Evolutionary conservation across 2,113 vertebrate genomes (phyloP), one percentile per base, ranked within the genome.

Genomic region (Anser brachyrhynchus): DNA sequence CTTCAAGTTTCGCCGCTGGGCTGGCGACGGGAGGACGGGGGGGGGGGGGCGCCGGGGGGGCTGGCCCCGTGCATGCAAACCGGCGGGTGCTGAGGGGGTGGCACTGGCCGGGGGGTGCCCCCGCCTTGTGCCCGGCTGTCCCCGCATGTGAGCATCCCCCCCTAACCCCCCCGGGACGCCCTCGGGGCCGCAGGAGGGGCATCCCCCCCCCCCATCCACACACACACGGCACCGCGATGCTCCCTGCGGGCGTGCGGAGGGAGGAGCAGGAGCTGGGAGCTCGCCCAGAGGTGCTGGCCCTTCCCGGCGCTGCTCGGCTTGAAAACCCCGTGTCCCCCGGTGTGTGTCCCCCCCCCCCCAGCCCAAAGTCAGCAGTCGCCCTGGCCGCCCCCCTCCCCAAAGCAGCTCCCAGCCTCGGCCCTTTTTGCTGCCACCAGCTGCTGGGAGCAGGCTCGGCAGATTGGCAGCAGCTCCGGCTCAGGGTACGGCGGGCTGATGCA

Each of bases 141-240:
- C 5, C 52, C 2, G 28, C 6, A 46, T 46, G 44, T 46, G 65
- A 49, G 46, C 41, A 59, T 26, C 44, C 35, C 33, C 74, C 28
- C 25, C 7, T 20, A 20, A 71, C 43, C 13, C 59, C 87, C 21
- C 11, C 55, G 17, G 4, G 46, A 10, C 46, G 5, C 46, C 46
- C 46, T 11, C 20, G 46, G 35, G 5, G 19, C 11, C 6, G 58
- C 6, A 10, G 37, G 6, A 3, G 15, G 4, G 13, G 1, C 2
- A 5, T 17, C 2, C 13, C 26, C 18, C 66, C 26, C 78, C 10
- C 12, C 29, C 46, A n/a, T n/a, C n/a, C n/a, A 10, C 39, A 39
- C 39, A 39, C 39, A 39, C 39, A 39, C 39, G 11, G 11, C 13
- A 77, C 57, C 72, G 57, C 43, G 3, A 1, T 5, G 21, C 3